Evolutionary conservation across 2,113 vertebrate species (phyloP).

Genomic region (Zosterops borbonicus): DNA sequence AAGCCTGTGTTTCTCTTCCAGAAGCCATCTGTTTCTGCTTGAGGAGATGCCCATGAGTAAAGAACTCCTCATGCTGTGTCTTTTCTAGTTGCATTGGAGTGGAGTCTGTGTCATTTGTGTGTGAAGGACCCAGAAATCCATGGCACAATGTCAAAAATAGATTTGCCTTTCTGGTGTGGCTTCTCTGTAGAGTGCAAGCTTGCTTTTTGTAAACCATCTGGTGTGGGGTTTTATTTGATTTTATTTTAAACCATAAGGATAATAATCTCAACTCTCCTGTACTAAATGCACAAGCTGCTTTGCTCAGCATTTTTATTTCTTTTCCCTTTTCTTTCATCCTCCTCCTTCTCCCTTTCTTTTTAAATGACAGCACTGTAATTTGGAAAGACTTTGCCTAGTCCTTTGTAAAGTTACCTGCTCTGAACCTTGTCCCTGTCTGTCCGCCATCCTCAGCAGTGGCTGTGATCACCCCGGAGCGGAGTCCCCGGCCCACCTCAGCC

Average conservation of each 20-base stretch:
- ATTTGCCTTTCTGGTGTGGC: slow-evolving; percentile 48
- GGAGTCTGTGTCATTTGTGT: neutral
- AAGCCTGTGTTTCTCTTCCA: neutral
- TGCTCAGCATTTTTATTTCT: slow-evolving; percentile 26
- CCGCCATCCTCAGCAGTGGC: slow-evolving; percentile 67
- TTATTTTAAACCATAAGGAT: neutral
- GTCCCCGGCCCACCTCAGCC: slow-evolving; percentile 88
- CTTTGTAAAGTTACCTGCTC: neutral
- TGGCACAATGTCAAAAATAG: neutral
- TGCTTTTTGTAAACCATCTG: slow-evolving; percentile 40
- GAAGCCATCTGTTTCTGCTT: neutral
- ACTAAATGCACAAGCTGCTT: slow-evolving; percentile 56
- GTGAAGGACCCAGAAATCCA: neutral
- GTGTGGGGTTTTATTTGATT: neutral
- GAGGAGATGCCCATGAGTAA: neutral
- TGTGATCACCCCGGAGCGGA: slow-evolving; percentile 85
- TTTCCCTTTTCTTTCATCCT: neutral
- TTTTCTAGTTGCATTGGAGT: neutral
- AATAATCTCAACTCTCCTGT: neutral
- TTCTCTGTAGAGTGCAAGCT: slow-evolving; percentile 53
- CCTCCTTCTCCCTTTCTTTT: neutral
- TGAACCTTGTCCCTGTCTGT: neutral
- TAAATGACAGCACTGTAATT: neutral
- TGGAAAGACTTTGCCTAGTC: neutral
- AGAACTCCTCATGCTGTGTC: neutral